These are phyloP conservation scores for Caenorhabditis sp. DNA, from an alignment of 2,888 invertebrate genomes.

Conservation along the genomic window DNA sequence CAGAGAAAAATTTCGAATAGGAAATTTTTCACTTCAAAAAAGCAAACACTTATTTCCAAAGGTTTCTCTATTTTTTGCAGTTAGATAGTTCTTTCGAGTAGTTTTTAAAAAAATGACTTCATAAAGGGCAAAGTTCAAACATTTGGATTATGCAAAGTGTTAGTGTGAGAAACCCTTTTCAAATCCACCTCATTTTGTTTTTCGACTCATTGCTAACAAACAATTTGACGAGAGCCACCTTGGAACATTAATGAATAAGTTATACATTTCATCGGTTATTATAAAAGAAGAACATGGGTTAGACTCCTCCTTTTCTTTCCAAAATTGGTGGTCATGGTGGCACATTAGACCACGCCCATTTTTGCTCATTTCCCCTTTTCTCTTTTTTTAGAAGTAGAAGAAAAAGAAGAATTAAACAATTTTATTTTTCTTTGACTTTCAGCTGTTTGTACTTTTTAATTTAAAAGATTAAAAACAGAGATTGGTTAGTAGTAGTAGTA, in stretches of 20 bases:
- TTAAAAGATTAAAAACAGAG: background rate
- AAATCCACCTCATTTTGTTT: background rate
- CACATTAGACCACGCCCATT: constrained; percentile 22
- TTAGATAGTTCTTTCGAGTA: too few relatives aligned
- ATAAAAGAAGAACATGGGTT: constrained; percentile 32
- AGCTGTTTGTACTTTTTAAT: background rate
- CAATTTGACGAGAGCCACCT: background rate
- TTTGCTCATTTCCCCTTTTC: constrained; percentile 25
- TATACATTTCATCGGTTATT: constrained; percentile 39
- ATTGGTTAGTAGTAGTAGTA: background rate
- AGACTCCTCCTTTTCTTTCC: constrained; percentile 20
- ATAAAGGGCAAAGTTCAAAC: too few relatives aligned
- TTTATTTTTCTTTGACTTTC: background rate
- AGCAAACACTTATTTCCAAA: too few relatives aligned
- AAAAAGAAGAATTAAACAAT: background rate
- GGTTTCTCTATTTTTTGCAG: too few relatives aligned
- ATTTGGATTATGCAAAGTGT: too few relatives aligned
- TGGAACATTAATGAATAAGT: constrained; percentile 38
- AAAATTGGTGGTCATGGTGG: constrained; percentile 23
- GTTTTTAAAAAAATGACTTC: too few relatives aligned
- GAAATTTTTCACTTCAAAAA: too few relatives aligned
- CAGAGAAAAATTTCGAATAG: too few relatives aligned
- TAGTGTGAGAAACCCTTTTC: background rate
- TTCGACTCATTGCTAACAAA: background rate
- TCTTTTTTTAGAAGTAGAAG: background rate